Percentiles rank a stretch among this genome's conserved stretches.
Conservation (phyloP, 2,797 vertebrate genomes). For the Dermochelys coriacea region DNA sequence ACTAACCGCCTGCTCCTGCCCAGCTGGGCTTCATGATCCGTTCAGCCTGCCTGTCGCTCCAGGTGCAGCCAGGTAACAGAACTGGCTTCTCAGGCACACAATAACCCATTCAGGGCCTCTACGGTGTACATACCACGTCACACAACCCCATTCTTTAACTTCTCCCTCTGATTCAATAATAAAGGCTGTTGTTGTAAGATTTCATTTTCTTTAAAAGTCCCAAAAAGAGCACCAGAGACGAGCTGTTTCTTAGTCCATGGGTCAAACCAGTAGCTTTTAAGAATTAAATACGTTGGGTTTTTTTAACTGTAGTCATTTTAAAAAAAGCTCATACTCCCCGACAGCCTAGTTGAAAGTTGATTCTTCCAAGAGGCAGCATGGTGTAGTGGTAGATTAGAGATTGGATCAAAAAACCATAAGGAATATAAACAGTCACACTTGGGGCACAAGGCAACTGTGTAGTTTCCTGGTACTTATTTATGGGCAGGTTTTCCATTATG, state of each 20-base stretch:
- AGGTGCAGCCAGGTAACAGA: not conserved
- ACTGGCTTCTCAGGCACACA: not conserved
- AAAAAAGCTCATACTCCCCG: not conserved
- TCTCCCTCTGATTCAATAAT: not conserved
- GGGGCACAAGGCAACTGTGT: not conserved
- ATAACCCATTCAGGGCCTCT: not conserved
- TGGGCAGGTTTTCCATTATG: not conserved
- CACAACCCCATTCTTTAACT: not conserved
- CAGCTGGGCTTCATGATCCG: not conserved
- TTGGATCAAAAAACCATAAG: not conserved
- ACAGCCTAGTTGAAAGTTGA: not conserved
- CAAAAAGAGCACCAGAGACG: not conserved
- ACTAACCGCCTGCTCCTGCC: not conserved
- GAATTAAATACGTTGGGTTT: not conserved
- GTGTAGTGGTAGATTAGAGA: not conserved
- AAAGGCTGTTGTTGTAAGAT: not conserved
- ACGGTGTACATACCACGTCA: not conserved
- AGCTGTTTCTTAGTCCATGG: not conserved
- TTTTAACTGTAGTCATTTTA: not conserved
- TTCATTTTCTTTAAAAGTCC: not conserved
- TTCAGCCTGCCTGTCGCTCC: not conserved
- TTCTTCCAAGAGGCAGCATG: not conserved
- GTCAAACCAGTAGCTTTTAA: not conserved
- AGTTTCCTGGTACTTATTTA: not conserved
- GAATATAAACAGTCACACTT: not conserved